Percentiles rank a stretch among this genome's conserved stretches.
Evolutionary conservation across 2,797 vertebrate genomes (phyloP).

Genomic region (Cephalopachus bancanus): DNA sequence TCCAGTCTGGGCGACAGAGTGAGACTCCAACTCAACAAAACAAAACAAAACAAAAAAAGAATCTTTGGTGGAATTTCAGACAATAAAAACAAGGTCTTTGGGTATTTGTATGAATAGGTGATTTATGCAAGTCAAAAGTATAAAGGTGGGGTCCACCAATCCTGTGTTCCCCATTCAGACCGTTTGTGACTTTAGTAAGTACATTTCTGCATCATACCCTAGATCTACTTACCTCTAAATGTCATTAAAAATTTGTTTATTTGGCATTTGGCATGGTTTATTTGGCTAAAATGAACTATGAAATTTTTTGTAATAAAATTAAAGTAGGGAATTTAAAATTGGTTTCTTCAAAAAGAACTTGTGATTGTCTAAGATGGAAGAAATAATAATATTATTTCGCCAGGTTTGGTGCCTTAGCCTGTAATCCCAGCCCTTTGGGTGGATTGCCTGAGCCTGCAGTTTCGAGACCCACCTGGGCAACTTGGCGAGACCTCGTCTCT

Average conservation of each 20-base stretch:
- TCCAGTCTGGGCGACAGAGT: too few relatives aligned
- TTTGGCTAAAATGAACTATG: constrained; percentile 15
- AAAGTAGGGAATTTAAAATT: constrained; percentile 17
- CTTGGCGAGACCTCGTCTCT: too few relatives aligned
- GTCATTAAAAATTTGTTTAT: constrained; percentile 37
- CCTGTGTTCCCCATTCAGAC: background rate
- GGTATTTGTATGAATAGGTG: background rate
- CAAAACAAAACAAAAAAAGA: background rate
- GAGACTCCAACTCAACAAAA: too few relatives aligned
- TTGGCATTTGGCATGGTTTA: constrained; percentile 7
- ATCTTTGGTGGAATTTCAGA: background rate
- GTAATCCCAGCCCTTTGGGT: too few relatives aligned
- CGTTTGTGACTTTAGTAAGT: background rate
- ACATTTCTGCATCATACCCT: constrained; percentile 29
- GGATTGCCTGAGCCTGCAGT: too few relatives aligned
- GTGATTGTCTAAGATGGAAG: constrained; percentile 26
- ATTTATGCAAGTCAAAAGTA: constrained; percentile 8
- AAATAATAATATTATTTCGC: background rate
- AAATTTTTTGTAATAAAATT: constrained; percentile 31
- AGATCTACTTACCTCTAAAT: constrained; percentile 3
- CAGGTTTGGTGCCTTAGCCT: too few relatives aligned
- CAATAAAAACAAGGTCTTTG: constrained; percentile 16
- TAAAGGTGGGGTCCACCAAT: background rate
- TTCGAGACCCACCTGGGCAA: too few relatives aligned
- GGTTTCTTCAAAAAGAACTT: constrained; percentile 48